Evolutionary conservation across 2,113 vertebrate species (phyloP).

Genomic region (Thermophis baileyi): DNA sequence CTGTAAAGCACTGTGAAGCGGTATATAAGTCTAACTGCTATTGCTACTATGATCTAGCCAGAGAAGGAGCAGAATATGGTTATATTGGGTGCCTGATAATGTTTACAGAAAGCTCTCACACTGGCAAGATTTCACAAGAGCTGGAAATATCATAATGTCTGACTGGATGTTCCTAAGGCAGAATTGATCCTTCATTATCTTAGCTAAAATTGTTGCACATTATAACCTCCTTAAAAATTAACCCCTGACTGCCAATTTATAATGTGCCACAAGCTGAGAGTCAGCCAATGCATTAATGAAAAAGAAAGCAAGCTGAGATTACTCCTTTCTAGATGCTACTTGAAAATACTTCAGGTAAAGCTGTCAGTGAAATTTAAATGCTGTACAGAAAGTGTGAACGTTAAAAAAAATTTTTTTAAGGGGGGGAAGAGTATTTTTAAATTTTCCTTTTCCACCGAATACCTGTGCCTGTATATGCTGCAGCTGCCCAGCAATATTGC

Average conservation of each 20-base stretch:
- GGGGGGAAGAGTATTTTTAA: neutral
- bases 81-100: neutral
- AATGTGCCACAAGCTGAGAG: neutral
- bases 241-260: neutral
- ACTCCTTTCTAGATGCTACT: neutral
- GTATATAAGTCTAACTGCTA: too few relatives aligned
- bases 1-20: too few relatives aligned
- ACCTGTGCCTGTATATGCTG: neutral
- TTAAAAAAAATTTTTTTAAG: neutral
- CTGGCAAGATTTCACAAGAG: neutral
- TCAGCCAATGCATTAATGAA: neutral
- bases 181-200: neutral
- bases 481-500: neutral
- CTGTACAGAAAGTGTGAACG: neutral
- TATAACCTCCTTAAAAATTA: neutral
- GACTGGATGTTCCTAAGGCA: neutral
- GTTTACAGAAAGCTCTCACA: neutral
- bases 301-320: neutral
- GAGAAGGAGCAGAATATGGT: neutral
- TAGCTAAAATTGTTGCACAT: conserved; percentile 1
- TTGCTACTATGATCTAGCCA: neutral
- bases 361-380: neutral
- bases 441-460: neutral
- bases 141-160: neutral
- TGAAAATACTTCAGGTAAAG: neutral